A percentile compares a stretch with the other conserved stretches of the same genome.
Evolutionary conservation across 2,888 invertebrate genomes (phyloP).

Genomic region (Nymphalis c-album): DNA sequence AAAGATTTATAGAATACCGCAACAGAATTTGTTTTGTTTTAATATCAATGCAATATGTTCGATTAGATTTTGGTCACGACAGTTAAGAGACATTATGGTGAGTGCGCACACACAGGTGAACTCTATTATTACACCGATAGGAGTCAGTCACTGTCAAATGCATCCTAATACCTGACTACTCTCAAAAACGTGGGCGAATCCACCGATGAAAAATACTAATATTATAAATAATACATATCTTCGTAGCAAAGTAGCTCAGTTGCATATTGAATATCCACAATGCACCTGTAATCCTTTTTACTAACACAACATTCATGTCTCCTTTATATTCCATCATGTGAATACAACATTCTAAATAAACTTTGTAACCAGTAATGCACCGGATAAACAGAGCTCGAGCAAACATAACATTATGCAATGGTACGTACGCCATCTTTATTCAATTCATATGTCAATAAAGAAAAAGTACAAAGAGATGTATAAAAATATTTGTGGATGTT

Average conservation of each 20-base stretch:
- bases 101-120: too few relatives aligned
- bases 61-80: too few relatives aligned
- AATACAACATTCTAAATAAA: constrained; percentile 11
- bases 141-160: too few relatives aligned
- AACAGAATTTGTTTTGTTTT: too few relatives aligned
- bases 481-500: constrained; percentile 4
- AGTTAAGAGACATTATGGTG: too few relatives aligned
- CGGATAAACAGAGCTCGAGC: neutral
- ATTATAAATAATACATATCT: too few relatives aligned
- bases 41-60: too few relatives aligned
- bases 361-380: constrained; percentile 2
- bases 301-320: neutral
- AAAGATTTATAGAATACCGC: neutral
- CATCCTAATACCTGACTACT: too few relatives aligned
- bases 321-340: constrained; percentile 6
- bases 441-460: constrained; percentile 29
- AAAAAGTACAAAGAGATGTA: neutral
- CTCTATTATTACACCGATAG: too few relatives aligned
- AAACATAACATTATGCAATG: constrained; percentile 18
- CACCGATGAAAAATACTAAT: too few relatives aligned
- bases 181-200: too few relatives aligned
- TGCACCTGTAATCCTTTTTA: neutral
- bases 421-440: constrained; percentile 19
- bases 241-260: neutral
- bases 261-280: neutral